phyloP scores from a whole-genome alignment of 1,140 invertebrate genomes.

The Lordiphosa collinella region DNA sequence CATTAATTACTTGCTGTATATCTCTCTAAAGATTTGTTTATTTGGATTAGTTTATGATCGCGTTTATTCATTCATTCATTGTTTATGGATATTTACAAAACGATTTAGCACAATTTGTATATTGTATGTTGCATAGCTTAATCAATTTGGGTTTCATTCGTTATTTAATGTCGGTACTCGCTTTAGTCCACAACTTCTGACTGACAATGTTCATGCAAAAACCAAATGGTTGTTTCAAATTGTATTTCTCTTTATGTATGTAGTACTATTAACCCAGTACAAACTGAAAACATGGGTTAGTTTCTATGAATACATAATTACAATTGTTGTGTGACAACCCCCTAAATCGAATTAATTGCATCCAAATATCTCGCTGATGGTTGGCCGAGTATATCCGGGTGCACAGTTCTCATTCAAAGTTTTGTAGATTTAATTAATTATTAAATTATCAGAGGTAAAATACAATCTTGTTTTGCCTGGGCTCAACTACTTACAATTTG shows the following conservation, averaged over 20 bases:
- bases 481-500: slow-evolving; percentile 51
- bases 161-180: slow-evolving; percentile 5
- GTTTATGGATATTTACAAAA: slow-evolving; percentile 50
- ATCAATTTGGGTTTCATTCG: slow-evolving; percentile 18
- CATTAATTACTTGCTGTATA: no score
- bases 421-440: slow-evolving; percentile 37
- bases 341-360: slow-evolving; percentile 39
- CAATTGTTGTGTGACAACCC: slow-evolving; percentile 44
- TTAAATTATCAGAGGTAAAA: slow-evolving; percentile 61
- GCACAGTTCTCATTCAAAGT: slow-evolving; percentile 6
- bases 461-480: slow-evolving; percentile 36
- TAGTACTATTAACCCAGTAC: slow-evolving; percentile 14
- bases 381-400: slow-evolving; percentile 2
- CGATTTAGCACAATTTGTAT: slow-evolving; percentile 50
- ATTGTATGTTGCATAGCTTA: slow-evolving; percentile 10
- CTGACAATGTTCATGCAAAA: slow-evolving; percentile 42
- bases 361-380: not conserved
- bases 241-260: slow-evolving; percentile 10
- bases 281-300: slow-evolving; percentile 38
- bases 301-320: slow-evolving; percentile 70
- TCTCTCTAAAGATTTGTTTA: not conserved
- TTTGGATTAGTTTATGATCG: slow-evolving; percentile 33
- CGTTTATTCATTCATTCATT: slow-evolving; percentile 33
- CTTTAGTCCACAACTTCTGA: slow-evolving; percentile 57
- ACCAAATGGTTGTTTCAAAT: slow-evolving; percentile 31